Base-by-base conservation (phyloP, 2,797 vertebrate species). In the Monodelphis domestica region DNA sequence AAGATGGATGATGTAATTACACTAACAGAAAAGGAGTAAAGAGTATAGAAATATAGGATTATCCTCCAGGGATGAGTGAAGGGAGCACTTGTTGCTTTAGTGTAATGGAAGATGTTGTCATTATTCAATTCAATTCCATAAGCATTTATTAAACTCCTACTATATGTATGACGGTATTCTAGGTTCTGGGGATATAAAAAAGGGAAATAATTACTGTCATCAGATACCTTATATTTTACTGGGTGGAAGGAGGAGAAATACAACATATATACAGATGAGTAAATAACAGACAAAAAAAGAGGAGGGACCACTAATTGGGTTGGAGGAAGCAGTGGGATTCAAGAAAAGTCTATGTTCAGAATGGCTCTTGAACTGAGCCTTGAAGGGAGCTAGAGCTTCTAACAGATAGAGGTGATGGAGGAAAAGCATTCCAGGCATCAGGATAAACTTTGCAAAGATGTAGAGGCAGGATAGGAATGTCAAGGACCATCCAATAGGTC, bases 321-420 rank as follows among this genome's bases (percentile, higher is more conserved):
- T 29, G 5, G 2, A 10, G 12, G 14, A 11, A 52, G 54, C 5
- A 28, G 59, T 3, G 0, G 9, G 0, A 11, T n/a, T 5, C 11
- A 51, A 54, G 87, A 54, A 50, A 28, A 33, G 2, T 3, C 14
- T 12, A 1, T 7, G 11, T 0, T 1, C 0, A 0, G 21, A n/a
- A 33, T 5, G 5, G 59, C 26, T 28, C 0, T 1, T 12, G 55
- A 63, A 5, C 33, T n/a, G 12, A n/a, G 55, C 14, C 56, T 84
- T 21, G 57, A 11, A 2, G 84, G 89, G 45, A 17, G 3, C 5
- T 1, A 26, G 0, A 63, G 59, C 63, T 63, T n/a, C 59, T 17
- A 12, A 63, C 59, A 59, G 59, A n/a, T 2, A n/a, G 59, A 14
- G 5, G 14, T 17, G 33, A n/a, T n/a, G 33, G 33, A n/a, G 14